These are phyloP conservation scores for Apamea monoglypha DNA, from an alignment of 2,888 invertebrate species.

Conservation along the genomic window DNA sequence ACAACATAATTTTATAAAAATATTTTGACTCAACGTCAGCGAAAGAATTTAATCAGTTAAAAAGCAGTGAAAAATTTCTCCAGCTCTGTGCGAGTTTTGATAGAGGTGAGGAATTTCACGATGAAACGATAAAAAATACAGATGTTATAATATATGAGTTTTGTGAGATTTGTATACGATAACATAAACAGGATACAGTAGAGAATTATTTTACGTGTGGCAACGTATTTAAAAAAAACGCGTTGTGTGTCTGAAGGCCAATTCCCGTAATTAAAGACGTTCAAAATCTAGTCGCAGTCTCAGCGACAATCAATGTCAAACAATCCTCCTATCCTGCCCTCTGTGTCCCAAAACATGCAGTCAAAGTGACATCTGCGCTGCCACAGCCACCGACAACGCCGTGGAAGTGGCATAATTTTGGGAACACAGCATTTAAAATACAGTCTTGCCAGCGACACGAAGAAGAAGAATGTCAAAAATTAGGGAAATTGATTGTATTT, in stretches of 20 bases:
- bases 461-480: too few species aligned
- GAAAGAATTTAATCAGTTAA: background rate
- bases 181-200: background rate
- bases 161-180: background rate
- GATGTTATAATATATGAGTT: background rate
- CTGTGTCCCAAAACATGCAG: too few species aligned
- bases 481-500: background rate
- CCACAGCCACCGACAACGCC: too few species aligned
- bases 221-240: background rate
- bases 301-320: too few species aligned
- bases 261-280: background rate
- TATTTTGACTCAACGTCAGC: background rate
- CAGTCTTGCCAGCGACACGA: background rate
- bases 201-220: background rate
- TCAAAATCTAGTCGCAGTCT: background rate
- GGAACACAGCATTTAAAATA: too few species aligned
- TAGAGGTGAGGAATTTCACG: background rate
- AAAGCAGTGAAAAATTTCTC: background rate
- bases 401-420: too few species aligned
- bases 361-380: too few species aligned
- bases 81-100: background rate
- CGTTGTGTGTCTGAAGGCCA: background rate
- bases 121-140: background rate
- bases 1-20: too few species aligned
- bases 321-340: too few species aligned